These are phyloP conservation scores for Melieria picta DNA, from an alignment of 2,888 invertebrate genomes.

Conservation along the genomic window DNA sequence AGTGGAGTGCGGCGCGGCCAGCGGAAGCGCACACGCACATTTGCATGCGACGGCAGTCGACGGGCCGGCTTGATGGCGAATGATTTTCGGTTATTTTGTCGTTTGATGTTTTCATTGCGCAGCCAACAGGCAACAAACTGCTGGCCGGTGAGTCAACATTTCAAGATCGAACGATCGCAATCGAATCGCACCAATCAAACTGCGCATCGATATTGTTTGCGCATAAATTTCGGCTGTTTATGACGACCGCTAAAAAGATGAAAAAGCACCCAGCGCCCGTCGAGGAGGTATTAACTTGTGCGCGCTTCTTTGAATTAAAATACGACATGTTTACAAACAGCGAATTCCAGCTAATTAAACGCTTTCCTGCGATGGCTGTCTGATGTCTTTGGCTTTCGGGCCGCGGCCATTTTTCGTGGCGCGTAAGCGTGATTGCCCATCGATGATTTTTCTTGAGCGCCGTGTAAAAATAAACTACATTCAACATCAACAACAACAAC, in stretches of 20 bases:
- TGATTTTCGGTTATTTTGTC: slow-evolving; percentile 47
- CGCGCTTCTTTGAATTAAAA: slow-evolving; percentile 27
- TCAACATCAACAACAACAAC: neutral
- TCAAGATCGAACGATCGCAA: slow-evolving; percentile 19
- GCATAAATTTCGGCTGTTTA: slow-evolving; percentile 32
- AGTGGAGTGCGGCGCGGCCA: neutral
- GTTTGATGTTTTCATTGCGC: slow-evolving; percentile 53
- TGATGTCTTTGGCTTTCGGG: slow-evolving; percentile 1
- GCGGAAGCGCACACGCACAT: neutral
- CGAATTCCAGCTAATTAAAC: slow-evolving; percentile 32
- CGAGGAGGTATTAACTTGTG: slow-evolving; percentile 30
- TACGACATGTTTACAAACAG: slow-evolving; percentile 36
- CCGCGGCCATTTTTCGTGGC: no score
- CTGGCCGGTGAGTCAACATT: slow-evolving; percentile 21
- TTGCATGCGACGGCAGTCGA: slow-evolving; percentile 1
- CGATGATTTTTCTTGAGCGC: no score
- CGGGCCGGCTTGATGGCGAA: slow-evolving; percentile 19
- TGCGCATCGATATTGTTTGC: slow-evolving; percentile 25
- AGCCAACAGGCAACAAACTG: slow-evolving; percentile 25
- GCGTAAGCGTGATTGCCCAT: no score
- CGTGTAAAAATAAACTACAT: no score
- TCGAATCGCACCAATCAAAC: slow-evolving; percentile 25
- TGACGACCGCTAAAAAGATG: slow-evolving; percentile 5
- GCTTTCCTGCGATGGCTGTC: slow-evolving; percentile 13
- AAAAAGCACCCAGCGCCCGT: slow-evolving; percentile 20